Conservation (phyloP, 2,113 vertebrate genomes). For the Elaphurus davidianus region DNA sequence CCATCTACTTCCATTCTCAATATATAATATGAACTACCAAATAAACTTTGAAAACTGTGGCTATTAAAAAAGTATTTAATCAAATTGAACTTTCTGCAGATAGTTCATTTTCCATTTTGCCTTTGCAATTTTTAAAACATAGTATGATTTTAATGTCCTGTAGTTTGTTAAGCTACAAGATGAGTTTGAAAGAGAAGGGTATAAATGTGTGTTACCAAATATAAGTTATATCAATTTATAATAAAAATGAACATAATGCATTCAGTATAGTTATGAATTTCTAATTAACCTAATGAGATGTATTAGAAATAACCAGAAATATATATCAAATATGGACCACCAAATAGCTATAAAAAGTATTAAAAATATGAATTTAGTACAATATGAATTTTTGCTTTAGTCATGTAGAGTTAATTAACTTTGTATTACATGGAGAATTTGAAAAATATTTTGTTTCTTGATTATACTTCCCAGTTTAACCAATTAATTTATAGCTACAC, state of each 20-base stretch:
- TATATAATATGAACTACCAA: neutral
- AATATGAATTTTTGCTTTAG: neutral
- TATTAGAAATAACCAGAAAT: neutral
- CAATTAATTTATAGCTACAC: neutral
- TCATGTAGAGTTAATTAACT: neutral
- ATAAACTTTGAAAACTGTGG: neutral
- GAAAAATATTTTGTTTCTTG: neutral
- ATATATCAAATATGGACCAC: neutral
- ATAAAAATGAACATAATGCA: neutral
- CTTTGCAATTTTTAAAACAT: neutral
- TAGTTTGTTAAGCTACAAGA: neutral
- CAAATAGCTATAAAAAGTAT: neutral
- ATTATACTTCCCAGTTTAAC: neutral
- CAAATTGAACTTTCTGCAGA: neutral
- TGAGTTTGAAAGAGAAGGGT: neutral
- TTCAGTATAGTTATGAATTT: neutral
- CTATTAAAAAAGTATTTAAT: neutral
- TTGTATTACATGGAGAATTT: neutral
- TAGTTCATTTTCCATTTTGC: neutral
- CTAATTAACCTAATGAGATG: neutral
- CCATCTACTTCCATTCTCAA: neutral
- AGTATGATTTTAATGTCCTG: neutral
- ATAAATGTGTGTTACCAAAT: neutral
- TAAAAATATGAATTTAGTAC: neutral
- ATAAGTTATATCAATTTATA: neutral